A percentile compares a stretch with the other conserved stretches of the same genome.
Conservation (phyloP, 2,797 vertebrate genomes). For the Schizopygopsis pylzovi region DNA sequence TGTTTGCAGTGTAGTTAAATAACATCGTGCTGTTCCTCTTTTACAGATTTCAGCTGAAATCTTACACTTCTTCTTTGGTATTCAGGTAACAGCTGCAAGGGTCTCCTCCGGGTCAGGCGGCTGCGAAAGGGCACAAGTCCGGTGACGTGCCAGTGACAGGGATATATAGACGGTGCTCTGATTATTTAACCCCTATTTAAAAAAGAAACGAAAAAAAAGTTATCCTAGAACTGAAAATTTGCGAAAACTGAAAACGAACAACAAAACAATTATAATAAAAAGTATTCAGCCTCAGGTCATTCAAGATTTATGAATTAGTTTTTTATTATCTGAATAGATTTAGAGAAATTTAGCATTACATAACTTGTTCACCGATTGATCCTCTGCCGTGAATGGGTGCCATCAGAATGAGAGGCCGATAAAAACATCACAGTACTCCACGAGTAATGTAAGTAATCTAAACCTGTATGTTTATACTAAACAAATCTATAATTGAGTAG, state of each 20-base stretch:
- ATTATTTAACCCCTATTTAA: neutral
- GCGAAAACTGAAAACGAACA: too few species aligned
- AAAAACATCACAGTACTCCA: too few species aligned
- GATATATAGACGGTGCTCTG: neutral
- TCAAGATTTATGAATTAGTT: neutral
- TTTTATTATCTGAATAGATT: neutral
- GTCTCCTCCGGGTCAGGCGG: conserved; percentile 43
- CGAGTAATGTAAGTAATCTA: too few species aligned
- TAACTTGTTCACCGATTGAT: neutral
- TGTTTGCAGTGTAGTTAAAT: conserved; percentile 8
- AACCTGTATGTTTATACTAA: too few species aligned
- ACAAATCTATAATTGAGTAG: neutral
- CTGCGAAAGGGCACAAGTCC: too few species aligned
- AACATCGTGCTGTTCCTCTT: neutral
- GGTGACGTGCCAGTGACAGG: too few species aligned
- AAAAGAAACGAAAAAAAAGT: neutral
- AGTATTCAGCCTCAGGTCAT: neutral
- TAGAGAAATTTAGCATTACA: neutral
- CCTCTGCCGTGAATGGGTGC: too few species aligned
- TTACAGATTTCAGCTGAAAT: conserved; percentile 28
- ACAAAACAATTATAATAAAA: neutral
- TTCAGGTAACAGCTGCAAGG: neutral
- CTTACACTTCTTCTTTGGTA: conserved; percentile 42
- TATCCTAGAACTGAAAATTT: neutral
- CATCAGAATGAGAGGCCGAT: too few species aligned